These are phyloP conservation scores for Chironomus tepperi DNA, from an alignment of 1,140 invertebrate genomes.

Conservation along the genomic window DNA sequence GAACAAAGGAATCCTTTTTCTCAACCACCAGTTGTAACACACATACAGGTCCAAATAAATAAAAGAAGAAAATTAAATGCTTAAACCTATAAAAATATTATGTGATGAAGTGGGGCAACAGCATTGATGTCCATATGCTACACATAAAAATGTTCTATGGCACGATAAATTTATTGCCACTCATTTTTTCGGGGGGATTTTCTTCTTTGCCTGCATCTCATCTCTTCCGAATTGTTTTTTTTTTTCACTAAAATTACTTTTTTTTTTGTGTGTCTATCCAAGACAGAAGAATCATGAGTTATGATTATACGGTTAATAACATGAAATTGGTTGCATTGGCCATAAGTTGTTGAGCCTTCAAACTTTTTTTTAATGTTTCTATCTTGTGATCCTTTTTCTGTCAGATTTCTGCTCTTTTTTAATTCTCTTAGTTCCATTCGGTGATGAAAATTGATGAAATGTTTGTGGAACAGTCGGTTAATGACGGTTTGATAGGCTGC, in stretches of 20 bases:
- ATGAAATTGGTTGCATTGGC: conserved; percentile 23
- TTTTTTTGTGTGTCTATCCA: too few species aligned
- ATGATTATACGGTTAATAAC: conserved; percentile 24
- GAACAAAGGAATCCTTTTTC: too few species aligned
- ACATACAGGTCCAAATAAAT: too few species aligned
- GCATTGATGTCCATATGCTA: background rate
- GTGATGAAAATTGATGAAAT: background rate
- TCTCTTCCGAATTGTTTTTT: background rate
- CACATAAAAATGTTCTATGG: background rate
- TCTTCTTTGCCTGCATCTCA: background rate
- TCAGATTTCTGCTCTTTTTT: conserved; percentile 6
- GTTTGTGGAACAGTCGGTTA: background rate
- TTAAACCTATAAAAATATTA: background rate
- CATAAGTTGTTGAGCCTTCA: background rate
- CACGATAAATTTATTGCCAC: conserved; percentile 20
- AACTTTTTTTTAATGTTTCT: conserved; percentile 7
- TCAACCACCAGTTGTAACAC: too few species aligned
- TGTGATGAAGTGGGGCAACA: conserved; percentile 6
- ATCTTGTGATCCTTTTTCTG: conserved; percentile 15
- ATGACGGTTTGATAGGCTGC: background rate
- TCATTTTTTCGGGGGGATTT: background rate
- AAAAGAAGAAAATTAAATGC: background rate
- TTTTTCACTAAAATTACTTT: too few species aligned
- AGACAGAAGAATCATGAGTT: background rate
- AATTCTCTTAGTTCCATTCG: background rate